Base-by-base conservation (phyloP, 2,797 vertebrate genomes). In the Acanthornis magna region DNA sequence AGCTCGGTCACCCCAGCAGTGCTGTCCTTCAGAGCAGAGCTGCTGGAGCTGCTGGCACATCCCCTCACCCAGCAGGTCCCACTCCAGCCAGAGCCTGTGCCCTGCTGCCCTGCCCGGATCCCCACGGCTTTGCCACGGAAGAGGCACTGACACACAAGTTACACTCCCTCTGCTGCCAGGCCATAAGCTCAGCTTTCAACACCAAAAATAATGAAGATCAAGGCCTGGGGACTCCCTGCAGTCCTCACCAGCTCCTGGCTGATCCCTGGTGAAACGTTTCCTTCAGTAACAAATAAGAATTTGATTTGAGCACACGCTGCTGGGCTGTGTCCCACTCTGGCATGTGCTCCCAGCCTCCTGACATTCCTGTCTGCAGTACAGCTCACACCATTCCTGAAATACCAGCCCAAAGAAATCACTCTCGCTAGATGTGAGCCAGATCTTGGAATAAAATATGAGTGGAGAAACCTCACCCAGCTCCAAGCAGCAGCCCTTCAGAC, bases 371-470 rank as follows among this genome's bases (percentile, higher is more conserved):
- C 79, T 38, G 50, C 8, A 51, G 81, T 5, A 57, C 77, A 73
- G 77, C 63, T 94, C 93, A 71, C 90, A 57, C 66, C 82, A 77
- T 83, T 95, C 80, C 88, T 80, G 16, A 93, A 76, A 95, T 71
- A 89, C 84, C 88, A 74, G 53, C 80, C 89, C 75, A 23, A 74
- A 96, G 60, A 80, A 91, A 85, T 77, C 88, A 77, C 45, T 65
- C 91, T n/a, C 4, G 6, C 66, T 90, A 29, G 38, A 81, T 11
- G 32, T 5, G 76, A 86, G 76, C 62, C 72, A 27, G 40, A 55
- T 36, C 51, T 58, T 27, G 0, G 2, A 84, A 32, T 20, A 75
- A 82, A 82, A 55, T 10, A 11, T 61, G 77, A 40, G 40, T 14
- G 63, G 36, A 79, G 36, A 63, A 89, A 63, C 34, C 10, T 38